phyloP scores from a whole-genome alignment of 2,888 invertebrate genomes.

The Ochropacha duplaris region DNA sequence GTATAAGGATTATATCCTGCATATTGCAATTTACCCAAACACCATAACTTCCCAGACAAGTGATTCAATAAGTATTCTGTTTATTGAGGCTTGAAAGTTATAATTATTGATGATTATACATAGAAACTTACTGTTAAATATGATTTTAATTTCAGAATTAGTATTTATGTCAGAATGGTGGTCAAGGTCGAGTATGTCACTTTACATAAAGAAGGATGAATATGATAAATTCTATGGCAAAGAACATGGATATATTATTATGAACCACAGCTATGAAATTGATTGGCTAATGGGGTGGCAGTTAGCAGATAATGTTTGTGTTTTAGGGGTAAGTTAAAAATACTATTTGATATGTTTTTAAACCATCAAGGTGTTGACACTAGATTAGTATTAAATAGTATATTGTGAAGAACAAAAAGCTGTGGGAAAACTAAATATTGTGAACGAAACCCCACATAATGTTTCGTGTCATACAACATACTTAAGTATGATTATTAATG shows the following conservation, averaged over 20 bases:
- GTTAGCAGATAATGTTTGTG: conserved; percentile 89
- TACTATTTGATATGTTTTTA: conserved; percentile 3
- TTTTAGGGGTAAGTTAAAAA: conserved; percentile 88
- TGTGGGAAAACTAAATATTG: too few species aligned
- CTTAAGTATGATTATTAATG: neutral
- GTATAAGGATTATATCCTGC: too few species aligned
- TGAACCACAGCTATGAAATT: conserved; percentile 98
- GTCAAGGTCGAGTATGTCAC: conserved; percentile 88
- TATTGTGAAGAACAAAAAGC: too few species aligned
- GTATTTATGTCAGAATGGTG: conserved; percentile 98
- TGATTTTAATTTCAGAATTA: conserved; percentile 89
- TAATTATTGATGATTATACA: too few species aligned
- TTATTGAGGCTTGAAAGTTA: too few species aligned
- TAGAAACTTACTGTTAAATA: neutral
- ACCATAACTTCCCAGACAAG: too few species aligned
- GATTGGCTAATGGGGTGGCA: conserved; percentile 98
- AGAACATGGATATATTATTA: conserved; percentile 94
- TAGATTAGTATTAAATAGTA: too few species aligned
- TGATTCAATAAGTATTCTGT: too few species aligned
- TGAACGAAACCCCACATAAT: too few species aligned
- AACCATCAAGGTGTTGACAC: too few species aligned
- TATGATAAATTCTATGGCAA: conserved; percentile 91
- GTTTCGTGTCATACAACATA: neutral
- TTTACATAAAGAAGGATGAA: conserved; percentile 91
- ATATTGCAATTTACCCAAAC: too few species aligned